Evolutionary conservation across 92 coral and sea anemone species (phyloP).

Genomic region (Parazoanthus atlanticus): DNA sequence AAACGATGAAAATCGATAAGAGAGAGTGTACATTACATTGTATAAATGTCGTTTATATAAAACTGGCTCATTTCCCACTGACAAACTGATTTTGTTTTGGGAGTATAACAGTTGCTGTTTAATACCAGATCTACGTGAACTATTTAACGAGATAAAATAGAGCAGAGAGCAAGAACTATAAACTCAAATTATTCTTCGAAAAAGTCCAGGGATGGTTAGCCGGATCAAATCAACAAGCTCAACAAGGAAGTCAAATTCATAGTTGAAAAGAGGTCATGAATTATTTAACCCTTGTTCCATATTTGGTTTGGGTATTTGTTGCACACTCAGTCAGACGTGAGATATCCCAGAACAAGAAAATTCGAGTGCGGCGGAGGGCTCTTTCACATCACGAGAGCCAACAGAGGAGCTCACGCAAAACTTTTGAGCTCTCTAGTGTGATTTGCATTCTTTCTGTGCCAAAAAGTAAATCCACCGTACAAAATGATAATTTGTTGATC

Average conservation of each 20-base stretch:
- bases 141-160: background rate
- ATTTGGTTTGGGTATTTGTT: slow-evolving; percentile 6
- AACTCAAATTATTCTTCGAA: background rate
- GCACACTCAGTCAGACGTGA: background rate
- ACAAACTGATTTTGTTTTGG: background rate
- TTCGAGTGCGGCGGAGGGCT: slow-evolving; percentile 10
- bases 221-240: background rate
- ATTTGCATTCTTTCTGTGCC: background rate
- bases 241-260: slow-evolving; percentile 11
- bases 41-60: too few species aligned
- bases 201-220: too few species aligned
- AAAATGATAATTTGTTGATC: background rate
- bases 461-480: background rate
- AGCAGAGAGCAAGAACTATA: background rate
- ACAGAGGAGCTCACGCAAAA: background rate
- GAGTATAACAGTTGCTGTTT: background rate
- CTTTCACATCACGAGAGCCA: background rate
- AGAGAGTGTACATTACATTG: too few species aligned
- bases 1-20: too few species aligned
- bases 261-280: slow-evolving; percentile 26
- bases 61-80: too few species aligned
- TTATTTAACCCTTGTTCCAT: slow-evolving; percentile 26
- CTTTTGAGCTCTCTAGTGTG: background rate
- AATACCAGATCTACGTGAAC: background rate
- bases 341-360: slow-evolving; percentile 34